Base-by-base conservation (phyloP, 2,888 invertebrate species). In the Branchellion lobata region DNA sequence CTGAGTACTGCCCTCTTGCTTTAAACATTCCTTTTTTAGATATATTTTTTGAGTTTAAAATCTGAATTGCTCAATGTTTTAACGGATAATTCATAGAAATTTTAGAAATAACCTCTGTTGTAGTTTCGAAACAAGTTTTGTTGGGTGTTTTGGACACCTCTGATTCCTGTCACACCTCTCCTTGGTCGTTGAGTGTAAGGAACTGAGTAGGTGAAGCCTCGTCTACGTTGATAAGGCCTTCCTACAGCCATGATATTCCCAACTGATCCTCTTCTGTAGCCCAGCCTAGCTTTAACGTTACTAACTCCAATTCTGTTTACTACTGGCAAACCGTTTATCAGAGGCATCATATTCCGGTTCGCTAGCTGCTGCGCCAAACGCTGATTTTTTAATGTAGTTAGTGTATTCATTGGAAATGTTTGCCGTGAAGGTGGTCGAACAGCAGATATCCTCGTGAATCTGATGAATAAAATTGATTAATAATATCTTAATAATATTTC, bases 371-470 rank as follows among this genome's bases (percentile, higher is more conserved):
- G 61, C 5, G 61, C 61, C 61, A 57, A 57, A n/a, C 61, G 61
- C 24, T 57, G 61, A n/a, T 57, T 57, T n/a, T 57, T 5, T n/a
- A 57, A 57, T 57, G 61, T 14, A 57, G 61, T 57, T n/a, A 47
- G 47, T 47, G 5, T 18, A 24, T 57, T 57, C 24, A 57, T 57
- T 5, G 21, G 14, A 40, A 40, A 5, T 40, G 40, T 57, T 57
- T 57, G 61, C n/a, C 61, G 61, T 5, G 40, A 40, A n/a, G 61
- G 61, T 24, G 61, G 14, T 18, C 61, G 61, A 24, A 57, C 21
- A n/a, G 61, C 24, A 18, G n/a, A 3, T 18, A 57, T 57, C n/a
- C 24, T 57, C 5, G 61, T 18, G n/a, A 57, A 57, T 24, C 61
- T 57, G 24, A 18, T 14, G 11, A 47, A 47, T 14, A 47, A 47